Conservation (phyloP, 1,140 invertebrate species). For the Tigriopus japonicus region DNA sequence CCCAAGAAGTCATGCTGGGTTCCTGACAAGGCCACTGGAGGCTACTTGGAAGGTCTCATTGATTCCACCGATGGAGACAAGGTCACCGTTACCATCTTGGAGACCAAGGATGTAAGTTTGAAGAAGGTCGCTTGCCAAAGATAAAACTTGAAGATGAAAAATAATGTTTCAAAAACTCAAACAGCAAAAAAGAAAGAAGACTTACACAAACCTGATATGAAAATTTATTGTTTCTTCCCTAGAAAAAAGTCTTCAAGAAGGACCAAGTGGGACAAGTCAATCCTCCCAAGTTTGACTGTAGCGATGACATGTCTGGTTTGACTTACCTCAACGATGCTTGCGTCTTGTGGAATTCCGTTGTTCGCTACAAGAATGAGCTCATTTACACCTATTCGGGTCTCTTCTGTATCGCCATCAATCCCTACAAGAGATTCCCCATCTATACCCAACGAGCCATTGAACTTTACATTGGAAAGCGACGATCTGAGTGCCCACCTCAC, state of each 20-base stretch:
- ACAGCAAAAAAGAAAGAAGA: too few relatives aligned
- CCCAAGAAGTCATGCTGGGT: slow-evolving; percentile 19
- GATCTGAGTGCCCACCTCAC: slow-evolving; percentile 48
- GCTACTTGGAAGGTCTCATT: slow-evolving; percentile 16
- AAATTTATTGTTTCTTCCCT: neutral
- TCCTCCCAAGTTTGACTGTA: slow-evolving; percentile 37
- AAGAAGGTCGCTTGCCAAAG: too few relatives aligned
- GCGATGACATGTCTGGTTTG: slow-evolving; percentile 36
- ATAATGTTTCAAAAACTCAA: too few relatives aligned
- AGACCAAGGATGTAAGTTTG: slow-evolving; percentile 2
- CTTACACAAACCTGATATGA: too few relatives aligned
- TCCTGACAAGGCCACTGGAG: slow-evolving; percentile 17
- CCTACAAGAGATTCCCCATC: slow-evolving; percentile 41
- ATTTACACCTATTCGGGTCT: slow-evolving; percentile 48
- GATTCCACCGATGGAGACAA: slow-evolving; percentile 13
- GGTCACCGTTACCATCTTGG: slow-evolving; percentile 7
- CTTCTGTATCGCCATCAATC: slow-evolving; percentile 44
- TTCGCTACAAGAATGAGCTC: slow-evolving; percentile 89
- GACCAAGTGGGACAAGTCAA: slow-evolving; percentile 33
- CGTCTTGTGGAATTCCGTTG: slow-evolving; percentile 94
- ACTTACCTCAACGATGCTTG: slow-evolving; percentile 42
- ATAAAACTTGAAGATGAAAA: too few relatives aligned
- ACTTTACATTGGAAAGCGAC: slow-evolving; percentile 85
- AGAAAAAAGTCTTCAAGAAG: slow-evolving; percentile 25
- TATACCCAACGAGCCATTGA: slow-evolving; percentile 41